phyloP scores from a whole-genome alignment of 1,140 invertebrate species.

The Paraescarpia echinospica region DNA sequence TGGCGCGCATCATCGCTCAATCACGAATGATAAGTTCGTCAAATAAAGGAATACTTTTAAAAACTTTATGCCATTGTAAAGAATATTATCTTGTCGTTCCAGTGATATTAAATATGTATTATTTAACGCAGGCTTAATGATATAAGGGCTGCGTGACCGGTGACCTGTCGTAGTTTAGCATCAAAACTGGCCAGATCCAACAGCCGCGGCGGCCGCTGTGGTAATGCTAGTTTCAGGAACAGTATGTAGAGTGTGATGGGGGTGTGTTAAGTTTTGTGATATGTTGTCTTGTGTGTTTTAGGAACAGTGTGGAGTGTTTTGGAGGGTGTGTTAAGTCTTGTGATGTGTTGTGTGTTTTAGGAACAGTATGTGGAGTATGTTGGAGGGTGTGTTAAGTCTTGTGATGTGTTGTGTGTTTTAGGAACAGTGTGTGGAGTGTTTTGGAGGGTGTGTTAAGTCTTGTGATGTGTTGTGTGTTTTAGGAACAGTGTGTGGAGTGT shows the following conservation, averaged over 20 bases:
- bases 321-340: background rate
- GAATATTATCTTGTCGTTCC: too few species aligned
- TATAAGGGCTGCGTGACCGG: too few species aligned
- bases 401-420: slow-evolving; percentile 78
- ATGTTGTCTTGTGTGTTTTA: background rate
- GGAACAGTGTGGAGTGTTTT: slow-evolving; percentile 11
- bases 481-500: slow-evolving; percentile 88
- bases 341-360: slow-evolving; percentile 60
- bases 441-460: background rate
- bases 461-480: slow-evolving; percentile 37
- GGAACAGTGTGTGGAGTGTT: slow-evolving; percentile 4
- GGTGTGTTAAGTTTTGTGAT: background rate
- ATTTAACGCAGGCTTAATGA: too few species aligned
- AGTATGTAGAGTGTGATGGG: background rate
- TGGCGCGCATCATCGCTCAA: too few species aligned
- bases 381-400: slow-evolving; percentile 67
- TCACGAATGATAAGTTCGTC: too few species aligned
- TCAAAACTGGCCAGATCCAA: too few species aligned
- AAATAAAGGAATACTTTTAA: too few species aligned
- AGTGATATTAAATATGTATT: too few species aligned
- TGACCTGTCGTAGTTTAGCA: too few species aligned
- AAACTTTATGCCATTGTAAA: too few species aligned
- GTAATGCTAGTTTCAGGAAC: too few species aligned
- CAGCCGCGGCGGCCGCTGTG: too few species aligned
- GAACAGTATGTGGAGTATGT: slow-evolving; percentile 82